Conservation (phyloP, 2,888 invertebrate species). For the Amblyteles armatorius region DNA sequence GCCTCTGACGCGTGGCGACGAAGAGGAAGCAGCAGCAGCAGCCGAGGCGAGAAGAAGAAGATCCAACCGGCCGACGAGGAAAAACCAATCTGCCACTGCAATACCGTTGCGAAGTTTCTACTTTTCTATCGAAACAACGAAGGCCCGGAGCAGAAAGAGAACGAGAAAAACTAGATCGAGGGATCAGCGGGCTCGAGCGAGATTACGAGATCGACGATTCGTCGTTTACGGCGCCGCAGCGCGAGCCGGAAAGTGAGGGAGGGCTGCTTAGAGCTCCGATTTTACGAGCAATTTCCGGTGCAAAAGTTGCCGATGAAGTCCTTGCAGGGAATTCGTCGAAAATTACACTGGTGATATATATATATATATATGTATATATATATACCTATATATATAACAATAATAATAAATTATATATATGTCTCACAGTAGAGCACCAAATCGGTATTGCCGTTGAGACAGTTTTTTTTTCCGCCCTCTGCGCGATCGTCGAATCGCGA, state of each 20-base stretch:
- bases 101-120: slow-evolving; percentile 27
- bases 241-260: slow-evolving; percentile 37
- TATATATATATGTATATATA: slow-evolving; percentile 8
- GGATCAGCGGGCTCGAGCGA: slow-evolving; percentile 21
- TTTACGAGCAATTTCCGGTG: slow-evolving; percentile 46
- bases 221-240: slow-evolving; percentile 35
- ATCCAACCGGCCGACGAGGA: background rate
- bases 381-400: background rate
- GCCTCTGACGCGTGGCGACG: slow-evolving; percentile 56
- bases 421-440: background rate
- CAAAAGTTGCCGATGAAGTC: slow-evolving; percentile 43
- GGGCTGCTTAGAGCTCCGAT: background rate
- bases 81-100: background rate
- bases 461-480: slow-evolving; percentile 43
- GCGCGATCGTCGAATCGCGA: slow-evolving; percentile 63
- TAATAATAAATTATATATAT: slow-evolving; percentile 29
- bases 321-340: slow-evolving; percentile 9
- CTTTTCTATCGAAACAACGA: slow-evolving; percentile 26
- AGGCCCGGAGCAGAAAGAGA: slow-evolving; percentile 22
- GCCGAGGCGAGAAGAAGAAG: slow-evolving; percentile 5
- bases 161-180: slow-evolving; percentile 39
- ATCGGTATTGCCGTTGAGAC: background rate
- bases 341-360: slow-evolving; percentile 3
- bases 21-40: slow-evolving; percentile 37
- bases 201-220: slow-evolving; percentile 31